A percentile compares a stretch with the other conserved stretches of the same genome.
These are phyloP conservation scores for Hemiscyllium ocellatum DNA, from an alignment of 2,113 vertebrate genomes.

Conservation along the genomic window DNA sequence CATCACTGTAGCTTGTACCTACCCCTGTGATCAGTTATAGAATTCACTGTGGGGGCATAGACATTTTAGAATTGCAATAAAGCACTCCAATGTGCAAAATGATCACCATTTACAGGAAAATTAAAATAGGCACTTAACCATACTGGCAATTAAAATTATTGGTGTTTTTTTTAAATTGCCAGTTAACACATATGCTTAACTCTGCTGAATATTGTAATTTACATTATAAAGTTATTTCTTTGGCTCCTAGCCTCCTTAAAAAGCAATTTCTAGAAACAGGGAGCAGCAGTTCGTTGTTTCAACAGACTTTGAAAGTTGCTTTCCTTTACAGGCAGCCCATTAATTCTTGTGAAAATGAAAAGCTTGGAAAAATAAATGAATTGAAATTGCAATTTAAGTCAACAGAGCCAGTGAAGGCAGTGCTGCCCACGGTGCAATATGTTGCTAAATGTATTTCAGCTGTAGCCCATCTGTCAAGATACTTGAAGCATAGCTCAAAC, in stretches of 20 bases:
- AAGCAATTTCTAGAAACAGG: not conserved
- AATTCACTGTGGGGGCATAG: conserved; percentile 25
- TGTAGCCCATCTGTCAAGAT: conserved; percentile 23
- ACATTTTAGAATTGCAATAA: conserved; percentile 31
- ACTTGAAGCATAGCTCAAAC: not conserved
- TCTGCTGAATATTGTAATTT: not conserved
- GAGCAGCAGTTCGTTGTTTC: conserved; percentile 12
- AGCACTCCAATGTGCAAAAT: not conserved
- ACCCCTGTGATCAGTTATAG: conserved; percentile 2
- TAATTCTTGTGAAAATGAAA: conserved; percentile 29
- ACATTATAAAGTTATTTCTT: conserved; percentile 13
- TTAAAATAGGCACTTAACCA: not conserved
- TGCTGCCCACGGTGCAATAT: conserved; percentile 13
- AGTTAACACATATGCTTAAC: not conserved
- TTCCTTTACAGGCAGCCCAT: conserved; percentile 11
- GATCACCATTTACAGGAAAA: not conserved
- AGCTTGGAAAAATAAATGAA: conserved; percentile 36
- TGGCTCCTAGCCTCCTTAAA: too few species aligned
- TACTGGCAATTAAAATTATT: not conserved
- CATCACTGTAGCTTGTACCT: conserved; percentile 45
- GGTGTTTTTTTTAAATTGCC: not conserved
- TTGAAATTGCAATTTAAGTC: conserved; percentile 29
- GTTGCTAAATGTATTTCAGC: conserved; percentile 32
- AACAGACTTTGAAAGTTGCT: not conserved
- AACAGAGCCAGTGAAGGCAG: not conserved